These are phyloP conservation scores for Taenioides sp. DNA, from an alignment of 2,797 vertebrate species.

Conservation along the genomic window DNA sequence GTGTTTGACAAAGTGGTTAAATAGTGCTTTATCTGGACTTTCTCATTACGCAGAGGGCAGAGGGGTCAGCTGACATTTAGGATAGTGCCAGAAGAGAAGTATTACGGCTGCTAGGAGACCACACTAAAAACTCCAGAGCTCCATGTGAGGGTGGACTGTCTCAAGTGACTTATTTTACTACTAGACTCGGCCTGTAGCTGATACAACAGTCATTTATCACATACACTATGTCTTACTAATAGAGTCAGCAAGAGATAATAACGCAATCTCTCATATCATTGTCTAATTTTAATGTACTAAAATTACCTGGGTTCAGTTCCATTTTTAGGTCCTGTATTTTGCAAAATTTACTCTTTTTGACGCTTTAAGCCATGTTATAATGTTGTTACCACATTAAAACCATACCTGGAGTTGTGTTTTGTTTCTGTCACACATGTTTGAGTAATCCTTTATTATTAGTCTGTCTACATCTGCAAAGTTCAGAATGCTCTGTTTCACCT, in stretches of 20 bases:
- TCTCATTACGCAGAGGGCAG: slow-evolving; percentile 60
- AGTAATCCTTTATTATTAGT: no score
- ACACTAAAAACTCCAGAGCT: slow-evolving; percentile 18
- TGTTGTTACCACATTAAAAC: no score
- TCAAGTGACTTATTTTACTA: slow-evolving; percentile 48
- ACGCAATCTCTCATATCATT: background rate
- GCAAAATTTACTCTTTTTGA: no score
- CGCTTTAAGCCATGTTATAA: no score
- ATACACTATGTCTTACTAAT: slow-evolving; percentile 16
- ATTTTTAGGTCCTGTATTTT: no score
- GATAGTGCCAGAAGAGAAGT: slow-evolving; percentile 44
- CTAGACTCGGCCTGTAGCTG: slow-evolving; percentile 22
- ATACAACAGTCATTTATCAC: slow-evolving; percentile 27
- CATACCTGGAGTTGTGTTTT: no score
- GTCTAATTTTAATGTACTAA: background rate
- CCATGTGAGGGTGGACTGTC: slow-evolving; percentile 20
- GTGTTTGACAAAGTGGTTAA: slow-evolving; percentile 72
- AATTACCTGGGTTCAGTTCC: background rate
- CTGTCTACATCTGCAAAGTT: no score
- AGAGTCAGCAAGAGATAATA: slow-evolving; percentile 37
- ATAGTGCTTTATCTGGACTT: slow-evolving; percentile 71
- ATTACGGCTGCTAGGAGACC: slow-evolving; percentile 72
- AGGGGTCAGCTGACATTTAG: slow-evolving; percentile 66
- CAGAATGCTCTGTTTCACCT: no score
- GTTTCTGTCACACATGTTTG: no score